Evolutionary conservation across 1,140 invertebrate genomes (phyloP).

Genomic region (Homarus americanus): DNA sequence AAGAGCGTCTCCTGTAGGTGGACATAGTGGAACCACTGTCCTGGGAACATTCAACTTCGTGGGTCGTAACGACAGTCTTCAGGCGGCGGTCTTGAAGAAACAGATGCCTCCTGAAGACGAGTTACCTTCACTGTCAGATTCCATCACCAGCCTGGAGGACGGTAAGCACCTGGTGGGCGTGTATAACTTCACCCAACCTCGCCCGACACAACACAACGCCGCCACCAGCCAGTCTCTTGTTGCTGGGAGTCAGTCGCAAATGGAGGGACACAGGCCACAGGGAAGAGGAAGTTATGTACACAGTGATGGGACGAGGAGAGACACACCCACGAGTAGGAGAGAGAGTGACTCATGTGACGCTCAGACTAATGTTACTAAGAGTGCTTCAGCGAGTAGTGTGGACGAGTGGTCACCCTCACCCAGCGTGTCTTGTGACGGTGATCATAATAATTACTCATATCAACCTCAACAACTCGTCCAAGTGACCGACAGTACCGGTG

Average conservation of each 20-base stretch:
- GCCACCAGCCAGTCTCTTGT: background rate
- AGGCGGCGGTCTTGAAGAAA: background rate
- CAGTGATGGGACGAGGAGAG: background rate
- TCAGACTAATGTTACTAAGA: background rate
- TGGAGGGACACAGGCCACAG: background rate
- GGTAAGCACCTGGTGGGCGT: constrained; percentile 56
- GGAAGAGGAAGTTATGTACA: background rate
- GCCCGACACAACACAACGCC: background rate
- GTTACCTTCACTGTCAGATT: constrained; percentile 20
- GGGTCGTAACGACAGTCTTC: background rate
- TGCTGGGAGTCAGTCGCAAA: background rate
- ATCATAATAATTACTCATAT: too few species aligned
- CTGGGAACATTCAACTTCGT: constrained; percentile 47
- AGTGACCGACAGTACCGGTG: too few species aligned
- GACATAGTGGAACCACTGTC: background rate
- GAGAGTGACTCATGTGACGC: background rate
- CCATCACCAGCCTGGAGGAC: constrained; percentile 44
- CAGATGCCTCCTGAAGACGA: background rate
- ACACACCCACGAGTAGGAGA: background rate
- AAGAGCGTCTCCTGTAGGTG: background rate
- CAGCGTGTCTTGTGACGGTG: too few species aligned
- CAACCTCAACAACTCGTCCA: too few species aligned
- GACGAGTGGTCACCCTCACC: background rate
- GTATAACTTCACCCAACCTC: constrained; percentile 41
- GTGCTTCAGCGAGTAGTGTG: background rate